Conservation (phyloP, 2,888 invertebrate species). For the Erynnis tages region DNA sequence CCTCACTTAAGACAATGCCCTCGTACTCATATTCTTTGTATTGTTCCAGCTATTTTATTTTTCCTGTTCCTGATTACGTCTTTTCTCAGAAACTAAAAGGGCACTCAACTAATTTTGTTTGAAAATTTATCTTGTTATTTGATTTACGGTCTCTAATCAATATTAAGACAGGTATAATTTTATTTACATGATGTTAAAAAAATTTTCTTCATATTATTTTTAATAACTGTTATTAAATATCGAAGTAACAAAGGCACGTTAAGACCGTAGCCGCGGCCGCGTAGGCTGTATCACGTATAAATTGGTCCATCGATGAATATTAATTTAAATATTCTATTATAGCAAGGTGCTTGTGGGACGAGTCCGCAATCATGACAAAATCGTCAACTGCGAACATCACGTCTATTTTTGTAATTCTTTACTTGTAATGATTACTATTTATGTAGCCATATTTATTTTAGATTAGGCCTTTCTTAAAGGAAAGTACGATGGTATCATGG, state of each 20-base stretch:
- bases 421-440: slow-evolving; percentile 28
- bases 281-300: slow-evolving; percentile 52
- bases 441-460: no score
- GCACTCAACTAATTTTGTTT: not conserved
- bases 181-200: not conserved
- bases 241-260: slow-evolving; percentile 20
- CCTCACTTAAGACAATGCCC: slow-evolving; percentile 15
- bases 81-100: not conserved
- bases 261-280: no score
- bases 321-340: slow-evolving; percentile 48
- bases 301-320: slow-evolving; percentile 47
- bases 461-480: no score
- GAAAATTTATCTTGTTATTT: no score
- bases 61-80: slow-evolving; percentile 4
- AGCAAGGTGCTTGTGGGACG: slow-evolving; percentile 46
- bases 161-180: not conserved
- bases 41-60: not conserved
- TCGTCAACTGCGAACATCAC: slow-evolving; percentile 50
- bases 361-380: slow-evolving; percentile 38
- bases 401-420: slow-evolving; percentile 53
- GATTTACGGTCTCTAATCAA: no score
- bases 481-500: no score
- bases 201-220: slow-evolving; percentile 1
- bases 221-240: slow-evolving; percentile 5
- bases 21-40: slow-evolving; percentile 2